Evolutionary conservation across 2,113 vertebrate genomes (phyloP).

Genomic region (Onychostruthus taczanowskii): DNA sequence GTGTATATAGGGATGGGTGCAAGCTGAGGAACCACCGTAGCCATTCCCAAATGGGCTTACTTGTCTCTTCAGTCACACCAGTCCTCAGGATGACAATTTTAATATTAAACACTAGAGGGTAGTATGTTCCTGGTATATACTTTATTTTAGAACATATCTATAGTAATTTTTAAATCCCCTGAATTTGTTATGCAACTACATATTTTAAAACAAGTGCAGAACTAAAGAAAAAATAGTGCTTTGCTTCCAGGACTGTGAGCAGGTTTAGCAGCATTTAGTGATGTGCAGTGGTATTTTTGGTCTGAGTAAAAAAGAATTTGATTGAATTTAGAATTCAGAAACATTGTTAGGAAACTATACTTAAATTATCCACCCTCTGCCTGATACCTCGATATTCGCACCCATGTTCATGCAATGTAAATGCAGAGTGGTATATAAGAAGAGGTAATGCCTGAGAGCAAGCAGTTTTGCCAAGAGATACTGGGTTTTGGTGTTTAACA

Average conservation of each 20-base stretch:
- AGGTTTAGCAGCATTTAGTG: not conserved
- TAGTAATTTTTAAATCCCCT: not conserved
- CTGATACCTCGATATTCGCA: not conserved
- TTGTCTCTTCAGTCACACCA: not conserved
- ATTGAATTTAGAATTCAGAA: not conserved
- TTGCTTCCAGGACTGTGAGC: not conserved
- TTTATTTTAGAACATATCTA: fast-evolving
- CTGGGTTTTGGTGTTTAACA: not conserved
- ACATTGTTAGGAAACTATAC: not conserved
- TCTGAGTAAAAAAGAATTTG: not conserved
- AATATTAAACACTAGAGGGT: constrained; percentile 51
- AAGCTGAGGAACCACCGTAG: not conserved
- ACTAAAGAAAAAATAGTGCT: not conserved
- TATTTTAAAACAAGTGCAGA: not conserved
- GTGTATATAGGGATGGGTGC: not conserved
- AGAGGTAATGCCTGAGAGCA: not conserved
- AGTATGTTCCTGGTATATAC: not conserved
- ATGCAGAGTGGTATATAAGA: not conserved
- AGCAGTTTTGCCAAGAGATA: not conserved
- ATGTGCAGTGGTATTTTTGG: not conserved
- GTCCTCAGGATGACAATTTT: not conserved
- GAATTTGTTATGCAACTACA: not conserved
- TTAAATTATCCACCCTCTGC: not conserved
- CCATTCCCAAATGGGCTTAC: not conserved
- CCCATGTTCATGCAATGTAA: fast-evolving